phyloP scores from a whole-genome alignment of 2,888 invertebrate species.

The Nomada ruficornis region DNA sequence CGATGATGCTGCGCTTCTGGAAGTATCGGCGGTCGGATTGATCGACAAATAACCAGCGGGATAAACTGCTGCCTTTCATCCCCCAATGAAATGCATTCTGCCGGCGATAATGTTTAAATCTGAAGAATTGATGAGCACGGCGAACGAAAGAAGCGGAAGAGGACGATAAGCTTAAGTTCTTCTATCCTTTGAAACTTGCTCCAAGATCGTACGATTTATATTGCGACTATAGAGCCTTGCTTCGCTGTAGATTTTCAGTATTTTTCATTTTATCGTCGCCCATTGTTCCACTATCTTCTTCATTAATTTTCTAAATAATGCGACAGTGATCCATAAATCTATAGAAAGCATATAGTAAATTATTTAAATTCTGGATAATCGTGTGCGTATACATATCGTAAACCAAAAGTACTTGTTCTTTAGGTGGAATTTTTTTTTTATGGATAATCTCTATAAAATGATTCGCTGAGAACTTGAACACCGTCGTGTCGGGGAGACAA shows the following conservation, averaged over 20 bases:
- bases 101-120: constrained; percentile 15
- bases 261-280: no score
- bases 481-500: constrained; percentile 36
- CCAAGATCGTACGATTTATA: not conserved
- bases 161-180: constrained; percentile 20
- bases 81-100: constrained; percentile 8
- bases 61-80: constrained; percentile 13
- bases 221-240: not conserved
- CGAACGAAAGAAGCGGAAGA: constrained; percentile 17
- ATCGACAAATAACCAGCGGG: constrained; percentile 40
- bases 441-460: not conserved
- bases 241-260: not conserved
- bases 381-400: no score
- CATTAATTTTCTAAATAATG: no score
- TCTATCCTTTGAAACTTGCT: not conserved
- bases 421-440: no score
- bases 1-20: constrained; percentile 16
- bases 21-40: constrained; percentile 13
- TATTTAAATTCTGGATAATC: no score
- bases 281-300: no score
- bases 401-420: no score
- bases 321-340: no score
- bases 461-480: constrained; percentile 5
- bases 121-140: constrained; percentile 22
- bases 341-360: no score